A percentile compares a stretch with the other conserved stretches of the same genome.
Conservation (phyloP, 2,113 vertebrate species). For the Mystacornis crossleyi region DNA sequence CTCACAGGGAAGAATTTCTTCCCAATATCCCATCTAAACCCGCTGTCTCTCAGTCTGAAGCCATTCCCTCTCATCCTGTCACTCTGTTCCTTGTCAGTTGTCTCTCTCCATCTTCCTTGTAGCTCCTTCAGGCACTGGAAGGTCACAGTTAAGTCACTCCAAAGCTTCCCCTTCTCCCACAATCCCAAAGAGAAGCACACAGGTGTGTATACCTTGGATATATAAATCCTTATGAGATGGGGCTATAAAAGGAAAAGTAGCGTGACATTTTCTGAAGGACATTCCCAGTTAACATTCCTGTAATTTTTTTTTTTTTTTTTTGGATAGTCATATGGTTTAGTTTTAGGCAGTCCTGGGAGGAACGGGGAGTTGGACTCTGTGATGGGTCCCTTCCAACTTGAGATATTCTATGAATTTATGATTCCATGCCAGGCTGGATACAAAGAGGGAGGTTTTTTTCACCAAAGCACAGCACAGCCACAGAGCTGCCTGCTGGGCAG, state of each 20-base stretch:
- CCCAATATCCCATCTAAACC: not conserved
- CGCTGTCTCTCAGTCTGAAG: not conserved
- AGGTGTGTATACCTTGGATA: not conserved
- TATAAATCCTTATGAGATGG: not conserved
- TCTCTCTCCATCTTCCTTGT: not conserved
- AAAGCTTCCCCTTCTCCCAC: not conserved
- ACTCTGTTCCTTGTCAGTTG: not conserved
- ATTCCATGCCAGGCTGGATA: not conserved
- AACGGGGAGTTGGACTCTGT: not conserved
- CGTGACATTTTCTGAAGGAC: not conserved
- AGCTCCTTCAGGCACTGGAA: not conserved
- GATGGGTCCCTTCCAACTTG: not conserved
- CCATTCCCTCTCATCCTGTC: not conserved
- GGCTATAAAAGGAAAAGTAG: not conserved
- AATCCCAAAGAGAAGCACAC: not conserved
- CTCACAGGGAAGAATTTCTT: not conserved
- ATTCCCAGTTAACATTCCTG: not conserved
- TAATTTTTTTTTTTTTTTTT: not conserved
- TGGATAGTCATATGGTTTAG: not conserved
- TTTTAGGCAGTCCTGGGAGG: not conserved
- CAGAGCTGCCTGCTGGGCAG: not conserved
- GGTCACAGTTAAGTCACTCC: not conserved
- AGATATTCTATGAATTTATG: not conserved
- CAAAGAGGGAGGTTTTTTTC: not conserved
- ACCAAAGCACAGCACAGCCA: not conserved